A percentile compares a stretch with the other conserved stretches of the same genome.
phyloP scores from a whole-genome alignment of 2,797 vertebrate species.

The Neosalanx taihuensis region DNA sequence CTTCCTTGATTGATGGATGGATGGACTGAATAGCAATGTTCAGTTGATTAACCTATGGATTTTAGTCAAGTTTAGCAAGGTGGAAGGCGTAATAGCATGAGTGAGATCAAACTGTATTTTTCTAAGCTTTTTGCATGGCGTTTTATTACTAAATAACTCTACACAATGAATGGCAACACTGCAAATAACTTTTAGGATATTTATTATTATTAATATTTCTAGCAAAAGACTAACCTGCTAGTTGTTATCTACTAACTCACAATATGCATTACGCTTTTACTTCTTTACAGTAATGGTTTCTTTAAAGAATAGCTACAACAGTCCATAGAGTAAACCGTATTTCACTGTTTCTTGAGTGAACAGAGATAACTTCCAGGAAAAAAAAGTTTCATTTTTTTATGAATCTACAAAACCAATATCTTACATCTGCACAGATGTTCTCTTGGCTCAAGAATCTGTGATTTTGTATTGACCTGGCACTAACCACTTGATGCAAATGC shows the following conservation, averaged over 20 bases:
- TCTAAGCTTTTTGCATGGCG: slow-evolving; percentile 1
- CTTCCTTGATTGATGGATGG: not conserved
- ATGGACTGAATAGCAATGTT: slow-evolving; percentile 2
- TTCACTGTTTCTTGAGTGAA: no score
- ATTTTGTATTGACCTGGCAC: slow-evolving; percentile 44
- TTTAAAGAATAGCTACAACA: slow-evolving; percentile 37
- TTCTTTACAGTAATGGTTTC: slow-evolving; percentile 1
- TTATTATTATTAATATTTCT: slow-evolving; percentile 12
- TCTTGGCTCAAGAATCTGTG: no score
- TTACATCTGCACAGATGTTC: no score
- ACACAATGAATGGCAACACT: slow-evolving; percentile 12
- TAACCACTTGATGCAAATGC: slow-evolving; percentile 55
- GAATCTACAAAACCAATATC: no score
- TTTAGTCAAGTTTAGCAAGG: slow-evolving; percentile 9
- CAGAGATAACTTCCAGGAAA: slow-evolving; percentile 6
- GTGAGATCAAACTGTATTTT: not conserved
- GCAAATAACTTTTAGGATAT: slow-evolving; percentile 10
- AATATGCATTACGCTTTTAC: slow-evolving; percentile 23
- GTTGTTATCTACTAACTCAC: slow-evolving; percentile 44
- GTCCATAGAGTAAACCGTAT: slow-evolving; percentile 18
- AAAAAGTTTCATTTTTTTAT: slow-evolving; percentile 20
- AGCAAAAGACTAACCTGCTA: slow-evolving; percentile 34
- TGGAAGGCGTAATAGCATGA: slow-evolving; percentile 33
- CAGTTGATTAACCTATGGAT: not conserved
- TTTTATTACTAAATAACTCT: not conserved